Evolutionary conservation across 1,140 invertebrate genomes (phyloP), one percentile per base, ranked within the genome.

Genomic region (Ceratosolen fusciceps): DNA sequence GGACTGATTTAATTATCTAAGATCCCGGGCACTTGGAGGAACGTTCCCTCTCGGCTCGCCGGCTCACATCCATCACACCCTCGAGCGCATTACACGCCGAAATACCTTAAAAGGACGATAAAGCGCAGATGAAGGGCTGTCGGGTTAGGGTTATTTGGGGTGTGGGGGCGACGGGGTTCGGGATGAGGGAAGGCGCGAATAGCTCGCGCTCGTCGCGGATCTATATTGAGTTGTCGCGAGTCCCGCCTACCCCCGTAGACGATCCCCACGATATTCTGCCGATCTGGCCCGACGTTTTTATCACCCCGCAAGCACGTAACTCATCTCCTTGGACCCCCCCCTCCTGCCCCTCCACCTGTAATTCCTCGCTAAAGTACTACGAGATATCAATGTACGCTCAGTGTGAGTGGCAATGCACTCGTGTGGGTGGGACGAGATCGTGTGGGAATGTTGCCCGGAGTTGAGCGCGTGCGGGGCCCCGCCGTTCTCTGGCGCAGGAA

Each of bases 271-370:
- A n/a, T n/a, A n/a, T n/a, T n/a, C n/a, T n/a, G n/a, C n/a, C n/a
- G n/a, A n/a, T n/a, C 14, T 24, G 19, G 16, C 14, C 4, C 60
- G 60, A 7, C 60, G n/a, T n/a, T n/a, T n/a, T n/a, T n/a, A n/a
- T n/a, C n/a, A n/a, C n/a, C n/a, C n/a, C n/a, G n/a, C 60, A 86
- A 90, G 90, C 90, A 90, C 89, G 86, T 89, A 90, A 86, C 84
- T 84, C 85, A 86, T 84, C 87, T 85, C 83, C 86, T 86, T 87
- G 87, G 86, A 86, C 86, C 87, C 87, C 85, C 83, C 84, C 39
- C 10, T 31, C 1, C 9, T 10, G 31, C 34, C 37, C 37, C n/a
- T 71, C 2, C 3, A n/a, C 47, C n/a, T n/a, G n/a, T n/a, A 29
- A 4, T 49, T 47, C 54, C 31, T 71, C n/a, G 24, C 43, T n/a